Evolutionary conservation across 2,113 vertebrate genomes (phyloP), one percentile per base, ranked within the genome.

Genomic region (Pogona vitticeps): DNA sequence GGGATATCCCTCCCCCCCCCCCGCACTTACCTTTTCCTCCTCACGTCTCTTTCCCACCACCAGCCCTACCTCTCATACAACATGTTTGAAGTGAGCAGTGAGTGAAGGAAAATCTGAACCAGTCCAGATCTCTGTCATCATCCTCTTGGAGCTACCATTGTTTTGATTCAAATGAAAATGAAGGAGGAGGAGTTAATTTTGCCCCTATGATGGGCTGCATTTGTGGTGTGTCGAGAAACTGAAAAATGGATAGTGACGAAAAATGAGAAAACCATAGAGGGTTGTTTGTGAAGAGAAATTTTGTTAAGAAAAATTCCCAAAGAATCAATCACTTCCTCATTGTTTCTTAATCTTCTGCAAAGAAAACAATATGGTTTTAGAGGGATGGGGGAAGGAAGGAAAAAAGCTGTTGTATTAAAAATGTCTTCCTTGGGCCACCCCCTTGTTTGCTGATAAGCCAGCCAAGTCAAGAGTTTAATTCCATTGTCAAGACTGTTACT

Each of bases 301-400:
- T 84, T 40, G 36, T 75, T 63, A 63, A 80, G 38, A 73, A 86
- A 63, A 59, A 61, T 33, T 63, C 21, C 36, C 8, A 68, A 61
- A 85, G 36, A 81, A 82, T 71, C 68, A 88, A 71, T 73, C 38
- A 81, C 38, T 81, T 86, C 56, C 42, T 28, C 58, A 36, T 46
- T 26, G 1, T 68, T 90, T 85, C 70, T 58, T 73, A 28, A 46
- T 85, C 36, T 83, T 63, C 59, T 78, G 23, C 6, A 56, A n/a
- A 40, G 6, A 78, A 13, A 21, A 79, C 56, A 87, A 1, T 2
- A 61, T 9, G 58, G 65, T 18, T 6, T 76, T 0, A 2, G 56
- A 31, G 18, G 68, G 4, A 26, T 73, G 33, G 23, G 3, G 42
- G 7, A 76, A 28, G 46, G 68, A 20, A 84, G 33, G 42, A 17